Percentiles rank a stretch among this genome's conserved stretches.
Evolutionary conservation across 1,140 invertebrate genomes (phyloP).

Genomic region (Papilio polytes): DNA sequence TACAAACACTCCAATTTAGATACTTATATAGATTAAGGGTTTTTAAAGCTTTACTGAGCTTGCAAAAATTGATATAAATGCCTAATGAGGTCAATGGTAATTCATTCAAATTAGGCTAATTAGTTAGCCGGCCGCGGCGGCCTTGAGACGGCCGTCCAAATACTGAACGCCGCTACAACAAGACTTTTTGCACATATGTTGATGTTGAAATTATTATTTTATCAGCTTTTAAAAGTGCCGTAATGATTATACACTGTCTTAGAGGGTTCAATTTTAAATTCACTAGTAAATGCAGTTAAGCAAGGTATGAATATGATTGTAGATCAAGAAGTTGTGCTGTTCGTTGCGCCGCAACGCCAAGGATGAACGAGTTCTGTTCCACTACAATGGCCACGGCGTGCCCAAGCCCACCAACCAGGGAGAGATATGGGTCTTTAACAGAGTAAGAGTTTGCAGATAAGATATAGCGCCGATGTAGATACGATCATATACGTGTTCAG

Average conservation of each 20-base stretch:
- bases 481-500: too few species aligned
- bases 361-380: conserved; percentile 99
- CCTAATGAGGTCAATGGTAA: background rate
- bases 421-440: conserved; percentile 99
- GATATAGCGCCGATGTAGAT: too few species aligned
- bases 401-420: conserved; percentile 99
- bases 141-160: conserved; percentile 38
- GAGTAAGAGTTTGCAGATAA: conserved; percentile 84
- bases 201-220: background rate
- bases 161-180: background rate
- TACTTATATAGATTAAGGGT: too few species aligned
- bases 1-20: too few species aligned
- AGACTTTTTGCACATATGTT: background rate
- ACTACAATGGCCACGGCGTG: conserved; percentile 99
- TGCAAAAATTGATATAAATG: background rate
- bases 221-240: background rate
- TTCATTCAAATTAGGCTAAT: conserved; percentile 25
- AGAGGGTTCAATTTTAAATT: too few species aligned
- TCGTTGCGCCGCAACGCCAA: conserved; percentile 98
- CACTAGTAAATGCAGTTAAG: background rate
- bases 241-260: background rate
- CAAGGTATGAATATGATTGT: conserved; percentile 17
- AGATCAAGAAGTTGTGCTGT: conserved; percentile 97
- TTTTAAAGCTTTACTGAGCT: background rate
- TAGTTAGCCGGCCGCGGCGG: background rate